Evolutionary conservation across 1,140 invertebrate species (phyloP), one percentile per base, ranked within the genome.

Genomic region (Ceratitis capitata): DNA sequence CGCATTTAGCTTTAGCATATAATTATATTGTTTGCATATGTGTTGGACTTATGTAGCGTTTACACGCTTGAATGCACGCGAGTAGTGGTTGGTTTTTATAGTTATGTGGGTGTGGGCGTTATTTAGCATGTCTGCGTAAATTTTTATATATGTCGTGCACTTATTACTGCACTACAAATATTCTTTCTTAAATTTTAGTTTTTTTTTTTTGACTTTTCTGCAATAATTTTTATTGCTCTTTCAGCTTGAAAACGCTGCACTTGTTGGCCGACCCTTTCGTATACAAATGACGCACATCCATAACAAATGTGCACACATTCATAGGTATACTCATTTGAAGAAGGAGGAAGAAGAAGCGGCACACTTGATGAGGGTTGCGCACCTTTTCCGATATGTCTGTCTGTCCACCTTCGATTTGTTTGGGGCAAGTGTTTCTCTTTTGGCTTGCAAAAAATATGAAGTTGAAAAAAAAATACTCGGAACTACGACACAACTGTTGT

Each of bases 401-500:
- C n/a, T 32, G 29, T 26, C 14, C 32, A 16, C 19, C 32, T 39
- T 19, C 9, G 19, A 12, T n/a, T 19, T 12, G 5, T 45, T 1
- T 78, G 39, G 42, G 39, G 39, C 69, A 78, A 78, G 39, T 78
- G 69, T 78, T 12, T 78, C 42, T 45, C 45, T 45, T 78, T 78
- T 12, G n/a, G 39, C 39, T 78, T 26, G 69, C 69, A 39, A 83
- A 51, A 83, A 83, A 29, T 19, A 42, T 23, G 7, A 84, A 23
- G 42, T 35, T 42, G 64, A 58, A 5, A 51, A 84, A 7, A 32
- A 53, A 56, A 84, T 58, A 19, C 16, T 47, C 35, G 47, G 32
- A 84, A 84, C 51, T 35, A 84, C 53, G 14, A n/a, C 69, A 45
- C 69, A 78, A 78, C 69, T 26, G 69, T 78, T 78, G 69, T 78